phyloP scores from a whole-genome alignment of 2,113 vertebrate genomes.

The Gallinago media region DNA sequence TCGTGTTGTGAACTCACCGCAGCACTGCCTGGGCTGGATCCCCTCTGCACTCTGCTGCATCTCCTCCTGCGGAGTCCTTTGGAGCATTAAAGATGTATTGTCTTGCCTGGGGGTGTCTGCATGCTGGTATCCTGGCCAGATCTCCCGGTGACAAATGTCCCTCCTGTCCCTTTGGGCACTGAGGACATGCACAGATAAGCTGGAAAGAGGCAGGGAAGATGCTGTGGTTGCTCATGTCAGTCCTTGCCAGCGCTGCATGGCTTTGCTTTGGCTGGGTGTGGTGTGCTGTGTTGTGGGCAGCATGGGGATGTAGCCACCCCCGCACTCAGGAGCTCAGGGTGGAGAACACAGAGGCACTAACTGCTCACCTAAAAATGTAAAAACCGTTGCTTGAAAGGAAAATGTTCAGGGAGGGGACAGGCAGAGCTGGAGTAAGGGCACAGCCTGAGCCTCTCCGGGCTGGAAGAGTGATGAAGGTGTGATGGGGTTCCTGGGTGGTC shows the following conservation, averaged over 20 bases:
- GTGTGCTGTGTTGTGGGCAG: background rate
- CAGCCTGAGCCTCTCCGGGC: background rate
- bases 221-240: rapidly evolving
- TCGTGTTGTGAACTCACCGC: rapidly evolving
- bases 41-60: rapidly evolving
- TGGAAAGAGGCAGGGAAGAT: background rate
- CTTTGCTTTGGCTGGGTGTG: background rate
- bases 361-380: background rate
- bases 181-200: rapidly evolving
- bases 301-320: background rate
- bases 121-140: background rate
- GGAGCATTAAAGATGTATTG: slow-evolving; percentile 6
- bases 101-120: background rate
- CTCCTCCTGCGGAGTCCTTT: background rate
- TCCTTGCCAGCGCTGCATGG: background rate
- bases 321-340: background rate
- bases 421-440: background rate
- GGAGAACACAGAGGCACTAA: background rate
- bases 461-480: rapidly evolving
- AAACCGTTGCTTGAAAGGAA: background rate
- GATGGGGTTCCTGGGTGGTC: background rate
- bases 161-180: background rate
- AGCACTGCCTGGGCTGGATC: background rate
- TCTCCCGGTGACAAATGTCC: rapidly evolving
- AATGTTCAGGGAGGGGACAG: background rate